Percentiles rank a stretch among this genome's conserved stretches.
These are phyloP conservation scores for Mormyrus proboscirostris DNA, from an alignment of 2,797 vertebrate species.

Conservation along the genomic window DNA sequence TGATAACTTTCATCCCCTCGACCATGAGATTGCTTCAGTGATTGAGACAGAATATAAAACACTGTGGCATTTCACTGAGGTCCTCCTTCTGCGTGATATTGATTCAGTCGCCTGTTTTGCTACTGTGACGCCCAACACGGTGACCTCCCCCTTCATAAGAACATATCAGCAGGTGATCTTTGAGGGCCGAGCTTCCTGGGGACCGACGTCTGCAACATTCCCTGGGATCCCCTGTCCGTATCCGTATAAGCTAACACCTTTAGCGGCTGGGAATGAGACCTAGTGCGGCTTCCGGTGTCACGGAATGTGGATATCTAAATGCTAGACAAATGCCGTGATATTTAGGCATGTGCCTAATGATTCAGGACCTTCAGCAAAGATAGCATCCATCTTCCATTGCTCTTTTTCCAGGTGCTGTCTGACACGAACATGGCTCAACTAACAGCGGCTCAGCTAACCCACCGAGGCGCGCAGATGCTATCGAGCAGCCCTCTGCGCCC, in stretches of 20 bases:
- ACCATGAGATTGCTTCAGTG: conserved; percentile 4
- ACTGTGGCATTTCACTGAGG: neutral
- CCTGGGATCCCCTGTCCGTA: neutral
- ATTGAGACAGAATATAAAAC: neutral
- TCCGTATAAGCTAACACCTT: neutral
- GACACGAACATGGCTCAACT: conserved; percentile 49
- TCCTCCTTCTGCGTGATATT: neutral
- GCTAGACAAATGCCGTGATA: neutral
- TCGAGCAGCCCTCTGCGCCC: conserved; percentile 56
- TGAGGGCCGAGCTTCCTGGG: neutral
- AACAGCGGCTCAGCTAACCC: conserved; percentile 57
- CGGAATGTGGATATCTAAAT: neutral
- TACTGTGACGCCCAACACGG: neutral
- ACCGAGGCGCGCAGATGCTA: conserved; percentile 61
- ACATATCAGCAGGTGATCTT: neutral
- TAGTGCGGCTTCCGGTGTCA: neutral
- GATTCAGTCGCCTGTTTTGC: neutral
- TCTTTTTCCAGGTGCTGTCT: conserved; percentile 33
- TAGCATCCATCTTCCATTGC: neutral
- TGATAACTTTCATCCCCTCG: neutral
- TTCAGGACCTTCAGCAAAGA: neutral
- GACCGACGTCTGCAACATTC: neutral
- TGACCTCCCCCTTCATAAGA: neutral
- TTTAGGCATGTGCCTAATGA: neutral
- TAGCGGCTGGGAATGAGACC: neutral